phyloP scores from a whole-genome alignment of 2,113 vertebrate species.

The Apaloderma vittatum region DNA sequence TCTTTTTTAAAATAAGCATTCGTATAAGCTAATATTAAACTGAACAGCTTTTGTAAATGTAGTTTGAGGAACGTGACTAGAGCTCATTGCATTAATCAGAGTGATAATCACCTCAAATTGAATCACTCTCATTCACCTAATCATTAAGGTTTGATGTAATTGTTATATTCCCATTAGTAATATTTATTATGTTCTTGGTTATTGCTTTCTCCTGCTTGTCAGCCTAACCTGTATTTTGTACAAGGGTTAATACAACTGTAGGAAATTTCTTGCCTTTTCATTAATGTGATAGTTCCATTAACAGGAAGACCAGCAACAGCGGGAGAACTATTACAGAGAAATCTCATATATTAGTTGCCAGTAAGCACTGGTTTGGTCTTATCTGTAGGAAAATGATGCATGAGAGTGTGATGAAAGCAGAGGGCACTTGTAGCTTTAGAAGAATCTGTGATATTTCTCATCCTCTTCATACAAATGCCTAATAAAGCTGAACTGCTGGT shows the following conservation, averaged over 20 bases:
- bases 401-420: background rate
- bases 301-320: background rate
- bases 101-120: background rate
- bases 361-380: background rate
- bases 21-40: background rate
- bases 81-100: background rate
- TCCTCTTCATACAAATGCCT: background rate
- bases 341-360: background rate
- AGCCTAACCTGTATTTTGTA: background rate
- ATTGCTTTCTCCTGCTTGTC: background rate
- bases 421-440: background rate
- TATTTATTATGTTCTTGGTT: background rate
- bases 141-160: background rate
- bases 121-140: background rate
- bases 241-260: background rate
- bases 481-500: background rate
- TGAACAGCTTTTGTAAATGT: background rate
- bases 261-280: background rate
- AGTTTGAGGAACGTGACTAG: background rate
- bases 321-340: background rate
- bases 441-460: background rate
- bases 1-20: background rate
- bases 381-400: background rate
- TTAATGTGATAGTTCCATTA: background rate
- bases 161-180: background rate